phyloP scores from a whole-genome alignment of 2,113 vertebrate genomes.

The Vireo altiloquus region DNA sequence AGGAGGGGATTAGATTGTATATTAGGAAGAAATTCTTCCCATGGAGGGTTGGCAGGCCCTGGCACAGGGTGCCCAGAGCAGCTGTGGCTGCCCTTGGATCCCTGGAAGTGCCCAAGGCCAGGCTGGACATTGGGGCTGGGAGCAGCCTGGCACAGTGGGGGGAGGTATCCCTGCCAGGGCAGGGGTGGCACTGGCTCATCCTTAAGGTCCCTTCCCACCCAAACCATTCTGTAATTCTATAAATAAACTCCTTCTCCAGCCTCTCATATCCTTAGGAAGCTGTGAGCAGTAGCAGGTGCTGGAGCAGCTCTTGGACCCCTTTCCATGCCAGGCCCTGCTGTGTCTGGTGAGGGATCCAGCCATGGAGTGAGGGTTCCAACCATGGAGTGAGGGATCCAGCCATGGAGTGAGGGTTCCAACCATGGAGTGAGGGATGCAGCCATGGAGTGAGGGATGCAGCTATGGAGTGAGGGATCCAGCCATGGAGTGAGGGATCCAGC shows the following conservation, averaged over 20 bases:
- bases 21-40: neutral
- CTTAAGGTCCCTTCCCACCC: neutral
- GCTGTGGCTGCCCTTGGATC: neutral
- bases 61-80: neutral
- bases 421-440: neutral
- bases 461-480: neutral
- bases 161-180: neutral
- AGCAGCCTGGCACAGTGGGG: accelerated
- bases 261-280: neutral
- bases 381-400: neutral
- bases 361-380: neutral
- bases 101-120: neutral
- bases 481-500: neutral
- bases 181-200: accelerated
- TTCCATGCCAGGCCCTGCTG: neutral
- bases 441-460: neutral
- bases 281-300: neutral
- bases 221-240: neutral
- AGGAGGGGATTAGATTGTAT: neutral
- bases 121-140: accelerated
- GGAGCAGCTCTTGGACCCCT: neutral
- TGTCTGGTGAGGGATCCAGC: neutral
- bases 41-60: accelerated
- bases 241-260: neutral
- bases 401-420: neutral